Percentiles rank a stretch among this genome's conserved stretches.
Conservation (phyloP, 2,113 vertebrate species). For the Forbesichthys papilliferus region DNA sequence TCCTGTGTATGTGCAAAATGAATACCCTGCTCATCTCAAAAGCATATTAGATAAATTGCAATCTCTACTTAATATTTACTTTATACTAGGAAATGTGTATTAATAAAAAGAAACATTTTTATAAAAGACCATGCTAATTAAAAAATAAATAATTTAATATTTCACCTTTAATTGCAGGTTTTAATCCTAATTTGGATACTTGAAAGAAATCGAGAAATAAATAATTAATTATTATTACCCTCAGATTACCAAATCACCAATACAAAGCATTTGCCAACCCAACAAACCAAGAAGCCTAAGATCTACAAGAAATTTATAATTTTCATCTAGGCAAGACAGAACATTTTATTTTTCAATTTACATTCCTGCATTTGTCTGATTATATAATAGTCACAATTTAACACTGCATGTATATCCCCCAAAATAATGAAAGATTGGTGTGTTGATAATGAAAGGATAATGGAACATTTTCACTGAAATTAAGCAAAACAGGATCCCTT, state of each 20-base stretch:
- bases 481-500: constrained; percentile 44
- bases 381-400: constrained; percentile 15
- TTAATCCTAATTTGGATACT: constrained; percentile 31
- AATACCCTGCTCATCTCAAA: background rate
- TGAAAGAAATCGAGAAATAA: constrained; percentile 13
- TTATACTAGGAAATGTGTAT: constrained; percentile 32
- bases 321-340: constrained; percentile 11
- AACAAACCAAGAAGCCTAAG: background rate
- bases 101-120: constrained; percentile 64
- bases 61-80: constrained; percentile 10
- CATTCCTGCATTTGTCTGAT: background rate
- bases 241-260: constrained; percentile 6
- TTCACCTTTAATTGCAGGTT: constrained; percentile 27
- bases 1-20: background rate
- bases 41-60: background rate
- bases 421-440: constrained; percentile 28
- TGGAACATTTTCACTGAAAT: constrained; percentile 49
- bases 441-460: constrained; percentile 34
- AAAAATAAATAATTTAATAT: constrained; percentile 17
- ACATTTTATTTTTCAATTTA: constrained; percentile 8
- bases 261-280: constrained; percentile 10
- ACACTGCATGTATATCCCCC: constrained; percentile 17
- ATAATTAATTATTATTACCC: too few relatives aligned
- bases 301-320: constrained; percentile 3
- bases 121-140: constrained; percentile 62